Conservation (phyloP, 2,888 invertebrate genomes). For the Sminthurides aquaticus region DNA sequence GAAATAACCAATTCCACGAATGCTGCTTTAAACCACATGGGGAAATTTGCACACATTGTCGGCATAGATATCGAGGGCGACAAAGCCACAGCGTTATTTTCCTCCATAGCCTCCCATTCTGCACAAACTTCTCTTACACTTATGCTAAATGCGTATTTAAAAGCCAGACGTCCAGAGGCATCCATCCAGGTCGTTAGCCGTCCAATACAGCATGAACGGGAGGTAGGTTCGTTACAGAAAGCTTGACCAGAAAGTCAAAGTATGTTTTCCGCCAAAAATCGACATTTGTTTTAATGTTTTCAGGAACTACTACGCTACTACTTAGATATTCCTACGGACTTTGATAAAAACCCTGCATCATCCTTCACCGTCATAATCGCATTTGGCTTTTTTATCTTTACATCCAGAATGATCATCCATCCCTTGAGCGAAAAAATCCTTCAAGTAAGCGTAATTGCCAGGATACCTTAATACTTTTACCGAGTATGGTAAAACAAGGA, state of each 20-base stretch:
- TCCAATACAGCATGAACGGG: not conserved
- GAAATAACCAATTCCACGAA: too few relatives aligned
- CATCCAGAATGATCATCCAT: conserved; percentile 9
- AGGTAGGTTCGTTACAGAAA: not conserved
- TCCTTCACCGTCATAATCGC: not conserved
- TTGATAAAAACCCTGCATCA: conserved; percentile 7
- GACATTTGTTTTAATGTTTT: too few relatives aligned
- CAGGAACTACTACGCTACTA: conserved; percentile 9
- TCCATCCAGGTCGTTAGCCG: not conserved
- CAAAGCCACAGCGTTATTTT: conserved; percentile 5
- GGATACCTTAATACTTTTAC: not conserved
- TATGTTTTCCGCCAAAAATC: too few relatives aligned
- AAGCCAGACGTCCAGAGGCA: not conserved
- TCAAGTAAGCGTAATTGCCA: not conserved
- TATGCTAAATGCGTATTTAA: conserved; percentile 6
- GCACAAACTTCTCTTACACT: conserved; percentile 7
- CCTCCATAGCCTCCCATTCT: conserved; percentile 11
- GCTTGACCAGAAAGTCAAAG: too few relatives aligned
- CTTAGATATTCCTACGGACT: not conserved
- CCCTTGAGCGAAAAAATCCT: conserved; percentile 8
- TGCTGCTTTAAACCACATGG: too few relatives aligned
- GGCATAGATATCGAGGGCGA: not conserved
- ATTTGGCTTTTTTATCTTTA: conserved; percentile 10
- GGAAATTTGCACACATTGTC: too few relatives aligned
- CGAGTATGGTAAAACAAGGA: too few relatives aligned